phyloP scores from a whole-genome alignment of 1,140 invertebrate genomes.

The Pantala flavescens region DNA sequence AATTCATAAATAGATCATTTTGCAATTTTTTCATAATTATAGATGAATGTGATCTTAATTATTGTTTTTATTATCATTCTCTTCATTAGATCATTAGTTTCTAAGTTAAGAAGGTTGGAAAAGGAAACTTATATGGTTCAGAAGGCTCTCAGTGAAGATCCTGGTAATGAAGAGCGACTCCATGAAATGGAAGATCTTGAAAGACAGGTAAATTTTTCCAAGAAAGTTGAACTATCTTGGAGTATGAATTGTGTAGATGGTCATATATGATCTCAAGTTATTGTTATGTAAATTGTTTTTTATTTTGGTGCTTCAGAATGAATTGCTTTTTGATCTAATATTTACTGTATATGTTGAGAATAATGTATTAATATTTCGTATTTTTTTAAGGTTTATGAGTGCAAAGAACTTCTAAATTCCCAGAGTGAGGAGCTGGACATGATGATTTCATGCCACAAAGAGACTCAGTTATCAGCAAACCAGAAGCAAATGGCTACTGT shows the following conservation, averaged over 20 bases:
- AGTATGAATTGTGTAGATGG: too few relatives aligned
- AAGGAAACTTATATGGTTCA: constrained; percentile 85
- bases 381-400: constrained; percentile 60
- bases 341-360: too few relatives aligned
- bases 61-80: too few relatives aligned
- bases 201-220: constrained; percentile 37
- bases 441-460: constrained; percentile 81
- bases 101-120: constrained; percentile 70
- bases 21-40: too few relatives aligned
- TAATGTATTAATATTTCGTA: constrained; percentile 9
- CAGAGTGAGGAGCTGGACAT: constrained; percentile 89
- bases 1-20: too few relatives aligned
- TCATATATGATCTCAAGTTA: too few relatives aligned
- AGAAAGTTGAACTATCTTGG: too few relatives aligned
- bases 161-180: constrained; percentile 46
- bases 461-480: constrained; percentile 58
- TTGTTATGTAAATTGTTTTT: too few relatives aligned
- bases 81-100: constrained; percentile 48
- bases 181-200: constrained; percentile 60
- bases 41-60: too few relatives aligned
- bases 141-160: constrained; percentile 63
- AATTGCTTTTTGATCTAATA: too few relatives aligned
- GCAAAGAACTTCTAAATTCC: constrained; percentile 75
- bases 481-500: constrained; percentile 40
- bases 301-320: too few relatives aligned